Conservation (phyloP, 1,140 invertebrate species). For the Notospermus geniculatus region DNA sequence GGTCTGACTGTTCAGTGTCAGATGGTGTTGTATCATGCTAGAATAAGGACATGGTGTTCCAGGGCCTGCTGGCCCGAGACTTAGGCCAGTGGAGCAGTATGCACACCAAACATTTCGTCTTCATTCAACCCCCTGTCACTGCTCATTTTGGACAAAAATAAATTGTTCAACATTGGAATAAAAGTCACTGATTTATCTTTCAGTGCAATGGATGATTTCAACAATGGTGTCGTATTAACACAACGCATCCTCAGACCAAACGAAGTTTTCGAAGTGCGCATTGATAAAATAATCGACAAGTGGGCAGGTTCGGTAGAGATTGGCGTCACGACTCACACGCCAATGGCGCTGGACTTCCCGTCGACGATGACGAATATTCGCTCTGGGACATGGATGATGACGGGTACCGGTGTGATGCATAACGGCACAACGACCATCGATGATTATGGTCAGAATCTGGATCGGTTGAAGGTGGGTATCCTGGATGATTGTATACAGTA, state of each 20-base stretch:
- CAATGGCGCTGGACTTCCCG: conserved; percentile 49
- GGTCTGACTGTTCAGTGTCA: background rate
- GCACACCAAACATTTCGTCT: no score
- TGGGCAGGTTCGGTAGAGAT: conserved; percentile 57
- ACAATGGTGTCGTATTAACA: conserved; percentile 93
- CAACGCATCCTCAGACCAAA: conserved; percentile 76
- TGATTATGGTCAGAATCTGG: conserved; percentile 88
- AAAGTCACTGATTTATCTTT: conserved; percentile 30
- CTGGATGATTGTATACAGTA: background rate
- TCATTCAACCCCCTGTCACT: background rate
- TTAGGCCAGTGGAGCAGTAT: no score
- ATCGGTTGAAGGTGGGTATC: conserved; percentile 66
- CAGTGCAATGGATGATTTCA: conserved; percentile 89
- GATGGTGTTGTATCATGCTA: no score
- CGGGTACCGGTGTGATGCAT: conserved; percentile 91
- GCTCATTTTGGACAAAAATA: background rate
- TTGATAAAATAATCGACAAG: conserved; percentile 54
- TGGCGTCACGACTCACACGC: conserved; percentile 54
- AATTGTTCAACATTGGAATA: background rate
- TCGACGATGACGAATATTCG: conserved; percentile 55
- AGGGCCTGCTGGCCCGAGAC: no score
- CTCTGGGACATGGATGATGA: conserved; percentile 97
- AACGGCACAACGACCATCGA: conserved; percentile 90
- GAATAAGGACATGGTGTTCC: no score
- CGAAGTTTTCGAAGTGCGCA: conserved; percentile 62